Percentiles rank a stretch among this genome's conserved stretches.
These are phyloP conservation scores for Agonopterix arenella DNA, from an alignment of 2,888 invertebrate species.

Conservation along the genomic window DNA sequence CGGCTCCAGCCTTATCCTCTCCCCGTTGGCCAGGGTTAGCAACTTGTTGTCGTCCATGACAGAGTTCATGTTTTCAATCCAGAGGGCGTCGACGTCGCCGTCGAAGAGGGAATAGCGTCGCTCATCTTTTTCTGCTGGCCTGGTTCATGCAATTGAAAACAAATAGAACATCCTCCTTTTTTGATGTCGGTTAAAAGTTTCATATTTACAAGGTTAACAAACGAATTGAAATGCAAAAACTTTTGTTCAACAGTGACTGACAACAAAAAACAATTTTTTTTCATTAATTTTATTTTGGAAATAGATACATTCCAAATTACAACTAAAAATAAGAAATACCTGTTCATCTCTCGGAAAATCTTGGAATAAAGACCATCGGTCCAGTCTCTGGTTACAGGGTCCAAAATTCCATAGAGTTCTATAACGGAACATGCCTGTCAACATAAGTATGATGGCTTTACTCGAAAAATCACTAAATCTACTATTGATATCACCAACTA, in stretches of 20 bases:
- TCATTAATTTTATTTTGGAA: no score
- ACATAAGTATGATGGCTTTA: neutral
- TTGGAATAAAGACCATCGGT: slow-evolving; percentile 93
- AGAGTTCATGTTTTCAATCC: slow-evolving; percentile 98
- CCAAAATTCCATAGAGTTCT: slow-evolving; percentile 92
- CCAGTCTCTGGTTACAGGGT: slow-evolving; percentile 93
- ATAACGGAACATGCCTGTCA: slow-evolving; percentile 88
- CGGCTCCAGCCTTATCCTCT: slow-evolving; percentile 88
- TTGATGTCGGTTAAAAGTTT: no score
- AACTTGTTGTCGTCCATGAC: slow-evolving; percentile 97
- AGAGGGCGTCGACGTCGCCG: slow-evolving; percentile 95
- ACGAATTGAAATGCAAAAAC: no score
- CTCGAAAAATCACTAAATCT: no score
- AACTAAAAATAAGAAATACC: slow-evolving; percentile 42
- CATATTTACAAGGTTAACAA: no score
- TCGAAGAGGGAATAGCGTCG: slow-evolving; percentile 92
- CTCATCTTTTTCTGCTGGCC: slow-evolving; percentile 83
- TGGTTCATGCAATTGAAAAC: slow-evolving; percentile 32
- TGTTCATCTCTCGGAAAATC: slow-evolving; percentile 94
- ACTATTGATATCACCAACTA: no score
- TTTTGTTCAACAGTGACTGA: no score
- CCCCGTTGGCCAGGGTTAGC: slow-evolving; percentile 93
- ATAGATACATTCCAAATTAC: neutral
- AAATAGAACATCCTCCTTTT: no score
- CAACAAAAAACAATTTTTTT: no score